Conservation (phyloP, 2,797 vertebrate species). For the Cirrhinus molitorella region DNA sequence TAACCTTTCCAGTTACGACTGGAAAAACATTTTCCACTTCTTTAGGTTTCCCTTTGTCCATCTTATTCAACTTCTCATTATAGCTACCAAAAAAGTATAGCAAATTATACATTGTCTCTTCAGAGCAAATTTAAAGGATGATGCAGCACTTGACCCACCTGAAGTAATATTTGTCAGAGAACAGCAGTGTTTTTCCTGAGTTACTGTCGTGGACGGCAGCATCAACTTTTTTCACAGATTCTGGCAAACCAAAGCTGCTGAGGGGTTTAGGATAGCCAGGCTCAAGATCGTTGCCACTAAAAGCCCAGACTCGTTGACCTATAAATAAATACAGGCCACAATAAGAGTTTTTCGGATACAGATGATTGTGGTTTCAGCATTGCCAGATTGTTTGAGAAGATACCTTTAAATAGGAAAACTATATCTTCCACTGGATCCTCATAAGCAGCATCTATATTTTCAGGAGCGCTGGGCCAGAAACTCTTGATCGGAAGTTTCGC, state of each 20-base stretch:
- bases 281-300: slow-evolving; percentile 70
- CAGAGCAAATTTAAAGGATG: not conserved
- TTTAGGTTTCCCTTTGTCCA: slow-evolving; percentile 78
- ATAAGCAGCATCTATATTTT: slow-evolving; percentile 80
- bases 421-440: slow-evolving; percentile 74
- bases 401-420: slow-evolving; percentile 83
- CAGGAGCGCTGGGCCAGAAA: slow-evolving; percentile 78
- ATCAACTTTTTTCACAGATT: slow-evolving; percentile 75
- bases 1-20: slow-evolving; percentile 71
- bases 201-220: slow-evolving; percentile 72
- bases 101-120: not conserved
- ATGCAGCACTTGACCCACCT: slow-evolving; percentile 68
- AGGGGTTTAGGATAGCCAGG: slow-evolving; percentile 78
- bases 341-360: not conserved
- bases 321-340: not conserved
- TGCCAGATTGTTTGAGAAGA: not conserved
- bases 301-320: slow-evolving; percentile 73
- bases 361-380: not conserved
- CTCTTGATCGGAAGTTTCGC: slow-evolving; percentile 76
- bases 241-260: slow-evolving; percentile 76
- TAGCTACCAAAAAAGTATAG: slow-evolving; percentile 70
- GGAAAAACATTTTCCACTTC: slow-evolving; percentile 68
- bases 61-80: slow-evolving; percentile 72
- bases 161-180: slow-evolving; percentile 76
- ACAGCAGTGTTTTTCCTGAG: slow-evolving; percentile 79